A percentile compares a stretch with the other conserved stretches of the same genome.
Evolutionary conservation across 1,140 invertebrate species (phyloP).

Genomic region (Diachasmimorpha longicaudata): DNA sequence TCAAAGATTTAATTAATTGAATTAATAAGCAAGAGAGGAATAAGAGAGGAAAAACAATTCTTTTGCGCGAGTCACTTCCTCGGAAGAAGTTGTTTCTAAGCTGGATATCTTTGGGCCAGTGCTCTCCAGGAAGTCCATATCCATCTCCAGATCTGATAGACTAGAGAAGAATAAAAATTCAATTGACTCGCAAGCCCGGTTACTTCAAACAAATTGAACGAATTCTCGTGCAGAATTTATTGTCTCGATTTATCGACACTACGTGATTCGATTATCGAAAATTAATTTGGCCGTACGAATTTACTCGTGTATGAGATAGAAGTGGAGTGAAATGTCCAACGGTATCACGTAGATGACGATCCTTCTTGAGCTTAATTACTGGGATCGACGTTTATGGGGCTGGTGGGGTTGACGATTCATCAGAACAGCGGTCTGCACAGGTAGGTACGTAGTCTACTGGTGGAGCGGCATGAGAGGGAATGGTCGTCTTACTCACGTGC

Average conservation of each 20-base stretch:
- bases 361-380: not conserved
- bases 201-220: not conserved
- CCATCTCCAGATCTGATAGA: no score
- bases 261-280: not conserved
- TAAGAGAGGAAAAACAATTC: no score
- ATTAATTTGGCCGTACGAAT: not conserved
- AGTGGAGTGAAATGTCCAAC: not conserved
- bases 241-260: no score
- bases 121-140: no score
- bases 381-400: not conserved
- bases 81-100: no score
- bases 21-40: no score
- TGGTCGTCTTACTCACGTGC: constrained; percentile 19
- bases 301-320: not conserved
- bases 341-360: not conserved
- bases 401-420: not conserved
- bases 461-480: not conserved
- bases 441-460: not conserved
- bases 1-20: no score
- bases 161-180: not conserved
- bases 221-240: not conserved
- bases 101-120: no score
- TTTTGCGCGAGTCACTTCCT: no score
- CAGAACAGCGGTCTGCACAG: not conserved
- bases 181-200: not conserved